Evolutionary conservation across 1,140 invertebrate species (phyloP).

Genomic region (Brachionus sp.): DNA sequence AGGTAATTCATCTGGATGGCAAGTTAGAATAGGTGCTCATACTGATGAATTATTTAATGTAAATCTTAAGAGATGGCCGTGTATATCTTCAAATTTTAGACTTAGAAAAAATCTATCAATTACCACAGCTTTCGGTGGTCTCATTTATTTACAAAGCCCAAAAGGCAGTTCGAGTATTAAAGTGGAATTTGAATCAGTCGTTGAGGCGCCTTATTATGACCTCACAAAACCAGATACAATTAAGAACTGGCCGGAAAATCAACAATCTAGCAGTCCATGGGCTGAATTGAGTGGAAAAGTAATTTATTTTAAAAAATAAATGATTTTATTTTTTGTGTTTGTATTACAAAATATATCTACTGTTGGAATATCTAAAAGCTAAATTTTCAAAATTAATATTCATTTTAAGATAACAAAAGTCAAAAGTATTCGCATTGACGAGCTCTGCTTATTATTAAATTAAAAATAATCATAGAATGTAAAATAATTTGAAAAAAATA

Average conservation of each 20-base stretch:
- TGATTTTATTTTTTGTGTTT: neutral
- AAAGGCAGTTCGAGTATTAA: slow-evolving; percentile 21
- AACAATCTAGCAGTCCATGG: neutral
- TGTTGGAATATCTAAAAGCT: no score
- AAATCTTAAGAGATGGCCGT: slow-evolving; percentile 2
- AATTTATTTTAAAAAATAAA: neutral
- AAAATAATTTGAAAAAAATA: no score
- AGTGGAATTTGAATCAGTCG: neutral
- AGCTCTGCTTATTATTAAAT: no score
- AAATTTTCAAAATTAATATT: no score
- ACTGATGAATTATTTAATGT: neutral
- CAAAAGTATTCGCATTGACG: no score
- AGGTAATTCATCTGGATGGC: slow-evolving; percentile 21
- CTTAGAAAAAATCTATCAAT: neutral
- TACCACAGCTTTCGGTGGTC: slow-evolving; percentile 8
- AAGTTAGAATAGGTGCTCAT: slow-evolving; percentile 26
- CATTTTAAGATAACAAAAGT: no score
- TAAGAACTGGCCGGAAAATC: neutral
- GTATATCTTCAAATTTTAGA: neutral
- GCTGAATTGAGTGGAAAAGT: slow-evolving; percentile 36
- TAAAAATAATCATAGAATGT: no score
- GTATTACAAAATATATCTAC: no score
- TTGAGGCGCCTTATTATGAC: slow-evolving; percentile 26
- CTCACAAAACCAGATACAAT: slow-evolving; percentile 3
- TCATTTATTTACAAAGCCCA: slow-evolving; percentile 34